These are phyloP conservation scores for Schrankia costaestrigalis DNA, from an alignment of 2,888 invertebrate genomes.

Conservation along the genomic window DNA sequence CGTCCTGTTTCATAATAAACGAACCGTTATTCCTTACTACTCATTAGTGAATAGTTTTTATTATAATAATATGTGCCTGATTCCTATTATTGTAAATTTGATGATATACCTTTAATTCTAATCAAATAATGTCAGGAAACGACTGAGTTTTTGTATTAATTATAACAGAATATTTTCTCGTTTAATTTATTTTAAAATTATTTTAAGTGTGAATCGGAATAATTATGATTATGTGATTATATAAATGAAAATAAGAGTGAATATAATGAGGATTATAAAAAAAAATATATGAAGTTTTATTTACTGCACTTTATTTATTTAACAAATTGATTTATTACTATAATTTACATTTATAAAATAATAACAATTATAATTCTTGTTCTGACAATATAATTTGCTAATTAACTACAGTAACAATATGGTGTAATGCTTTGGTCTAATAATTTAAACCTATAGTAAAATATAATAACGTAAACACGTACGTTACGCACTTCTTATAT, in stretches of 20 bases:
- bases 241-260: constrained; percentile 74
- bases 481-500: no score
- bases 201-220: constrained; percentile 78
- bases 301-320: constrained; percentile 8
- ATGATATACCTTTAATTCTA: constrained; percentile 72
- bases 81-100: constrained; percentile 78
- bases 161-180: constrained; percentile 75
- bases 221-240: constrained; percentile 79
- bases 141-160: constrained; percentile 79
- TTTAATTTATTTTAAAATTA: constrained; percentile 77
- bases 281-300: constrained; percentile 36
- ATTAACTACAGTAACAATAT: no score
- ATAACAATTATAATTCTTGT: no score
- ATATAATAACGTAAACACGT: no score
- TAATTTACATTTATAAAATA: no score
- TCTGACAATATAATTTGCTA: no score
- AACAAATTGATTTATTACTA: no score
- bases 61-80: constrained; percentile 73
- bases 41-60: constrained; percentile 62
- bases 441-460: no score
- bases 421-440: no score
- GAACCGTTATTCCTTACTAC: constrained; percentile 48
- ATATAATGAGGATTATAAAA: constrained; percentile 72
- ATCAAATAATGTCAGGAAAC: constrained; percentile 76
- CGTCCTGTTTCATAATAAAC: constrained; percentile 31